A percentile compares a stretch with the other conserved stretches of the same genome.
Conservation (phyloP, 2,888 invertebrate genomes). For the Polymixis flavicincta region DNA sequence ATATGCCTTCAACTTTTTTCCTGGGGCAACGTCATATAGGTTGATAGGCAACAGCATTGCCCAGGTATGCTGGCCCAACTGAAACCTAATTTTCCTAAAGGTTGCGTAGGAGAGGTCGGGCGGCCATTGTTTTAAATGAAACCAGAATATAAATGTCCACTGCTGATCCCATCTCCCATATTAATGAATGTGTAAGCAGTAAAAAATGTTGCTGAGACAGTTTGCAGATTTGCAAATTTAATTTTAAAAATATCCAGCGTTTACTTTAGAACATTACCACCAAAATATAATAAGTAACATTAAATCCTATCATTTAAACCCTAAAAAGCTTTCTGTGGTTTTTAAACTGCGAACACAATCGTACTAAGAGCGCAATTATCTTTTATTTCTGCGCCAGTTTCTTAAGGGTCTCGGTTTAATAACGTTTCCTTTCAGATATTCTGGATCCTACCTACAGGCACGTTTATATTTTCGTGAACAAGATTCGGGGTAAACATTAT, state of each 20-base stretch:
- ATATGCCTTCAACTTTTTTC: neutral
- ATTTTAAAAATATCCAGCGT: neutral
- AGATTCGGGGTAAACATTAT: conserved; percentile 48
- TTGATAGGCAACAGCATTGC: neutral
- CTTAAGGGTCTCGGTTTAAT: conserved; percentile 5
- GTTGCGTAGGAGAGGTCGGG: conserved; percentile 1
- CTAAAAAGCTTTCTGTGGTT: neutral
- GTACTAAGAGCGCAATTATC: conserved; percentile 6
- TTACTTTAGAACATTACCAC: neutral
- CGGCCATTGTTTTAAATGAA: conserved; percentile 34
- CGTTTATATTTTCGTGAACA: conserved; percentile 55
- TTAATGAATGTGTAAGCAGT: conserved; percentile 5
- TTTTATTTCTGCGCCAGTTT: conserved; percentile 30
- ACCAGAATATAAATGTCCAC: conserved; percentile 25
- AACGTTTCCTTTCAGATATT: conserved; percentile 40
- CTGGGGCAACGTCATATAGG: neutral
- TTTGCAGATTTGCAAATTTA: neutral
- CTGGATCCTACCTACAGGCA: conserved; percentile 21
- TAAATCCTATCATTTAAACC: conserved; percentile 14
- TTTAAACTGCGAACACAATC: conserved; percentile 27
- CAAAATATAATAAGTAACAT: neutral
- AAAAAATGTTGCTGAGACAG: neutral
- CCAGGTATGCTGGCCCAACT: neutral
- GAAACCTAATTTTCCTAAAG: conserved; percentile 31
- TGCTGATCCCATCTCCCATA: conserved; percentile 4